Evolutionary conservation across 2,888 invertebrate genomes (phyloP), one percentile per base, ranked within the genome.

Genomic region (Augiades crinisus): DNA sequence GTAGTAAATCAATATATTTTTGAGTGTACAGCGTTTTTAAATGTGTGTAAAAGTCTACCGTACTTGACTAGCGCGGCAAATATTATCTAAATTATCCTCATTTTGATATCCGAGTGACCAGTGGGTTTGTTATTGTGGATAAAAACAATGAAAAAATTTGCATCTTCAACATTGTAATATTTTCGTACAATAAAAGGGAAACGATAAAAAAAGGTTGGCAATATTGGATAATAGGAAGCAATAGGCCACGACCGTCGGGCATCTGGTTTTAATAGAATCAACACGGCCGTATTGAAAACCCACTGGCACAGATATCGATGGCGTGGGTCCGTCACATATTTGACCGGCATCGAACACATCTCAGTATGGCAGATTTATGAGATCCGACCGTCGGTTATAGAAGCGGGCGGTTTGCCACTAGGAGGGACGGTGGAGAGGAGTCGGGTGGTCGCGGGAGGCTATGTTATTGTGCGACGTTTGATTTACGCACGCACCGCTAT

Each of bases 401-500:
- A 65, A 68, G 67, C 64, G 68, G 78, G 77, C 71, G 75, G 75
- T 67, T 67, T 68, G 72, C 71, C 69, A 72, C 70, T 67, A 72
- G 74, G 70, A 66, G 75, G 70, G 69, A 63, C 66, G 68, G 65
- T 67, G 75, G 72, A 69, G 69, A 68, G 70, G 72, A 72, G 72
- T 64, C 61, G 68, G 76, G 75, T 64, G 74, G 63, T 64, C 65
- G 72, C 74, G 81, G 82, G 80, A 73, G 85, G 79, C 68, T 68
- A 78, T 82, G 86, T 85, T 87, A 88, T 88, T 88, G 86, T 88
- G 75, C 83, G 83, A 83, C 84, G 83, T 85, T 87, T 88, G 88
- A 88, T 88, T 88, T 88, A 88, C 87, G 86, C 84, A 87, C 82
- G 82, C 75, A 83, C 81, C 80, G 86, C 85, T 86, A 86, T 87